Percentiles rank a stretch among this genome's conserved stretches.
Conservation (phyloP, 2,797 vertebrate genomes). For the Pachyuromys duprasi region DNA sequence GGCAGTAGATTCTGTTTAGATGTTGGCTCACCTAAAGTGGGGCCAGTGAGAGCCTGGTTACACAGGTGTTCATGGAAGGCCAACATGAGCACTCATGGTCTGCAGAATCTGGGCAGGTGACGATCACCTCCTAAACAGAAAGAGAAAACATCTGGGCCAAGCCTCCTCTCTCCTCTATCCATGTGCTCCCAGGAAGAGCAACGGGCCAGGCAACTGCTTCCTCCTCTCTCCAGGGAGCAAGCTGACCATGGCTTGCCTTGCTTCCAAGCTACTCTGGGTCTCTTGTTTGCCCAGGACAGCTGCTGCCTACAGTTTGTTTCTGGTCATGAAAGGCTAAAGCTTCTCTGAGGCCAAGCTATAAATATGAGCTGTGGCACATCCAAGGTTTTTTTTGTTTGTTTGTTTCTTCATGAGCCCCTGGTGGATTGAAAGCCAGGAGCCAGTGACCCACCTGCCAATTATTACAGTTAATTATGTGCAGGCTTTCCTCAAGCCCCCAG, state of each 20-base stretch:
- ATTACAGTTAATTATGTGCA: slow-evolving; percentile 74
- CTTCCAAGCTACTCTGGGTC: background rate
- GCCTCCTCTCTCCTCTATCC: background rate
- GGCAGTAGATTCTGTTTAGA: accelerated
- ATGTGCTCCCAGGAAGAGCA: background rate
- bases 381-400: background rate
- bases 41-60: too few relatives aligned
- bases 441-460: slow-evolving; percentile 79
- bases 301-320: slow-evolving; percentile 31
- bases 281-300: slow-evolving; percentile 21
- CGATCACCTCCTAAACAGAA: background rate
- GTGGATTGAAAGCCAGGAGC: slow-evolving; percentile 67
- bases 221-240: background rate
- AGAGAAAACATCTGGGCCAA: background rate
- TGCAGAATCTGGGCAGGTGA: background rate
- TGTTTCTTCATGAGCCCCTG: slow-evolving; percentile 54
- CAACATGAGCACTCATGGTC: background rate
- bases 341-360: slow-evolving; percentile 48
- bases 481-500: slow-evolving; percentile 21
- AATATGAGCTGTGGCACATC: slow-evolving; percentile 50
- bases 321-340: slow-evolving; percentile 54
- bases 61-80: background rate
- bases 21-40: accelerated
- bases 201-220: background rate
- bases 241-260: background rate